phyloP scores from a whole-genome alignment of 92 coral and sea anemone genomes.

The Zoanthus gigantus region DNA sequence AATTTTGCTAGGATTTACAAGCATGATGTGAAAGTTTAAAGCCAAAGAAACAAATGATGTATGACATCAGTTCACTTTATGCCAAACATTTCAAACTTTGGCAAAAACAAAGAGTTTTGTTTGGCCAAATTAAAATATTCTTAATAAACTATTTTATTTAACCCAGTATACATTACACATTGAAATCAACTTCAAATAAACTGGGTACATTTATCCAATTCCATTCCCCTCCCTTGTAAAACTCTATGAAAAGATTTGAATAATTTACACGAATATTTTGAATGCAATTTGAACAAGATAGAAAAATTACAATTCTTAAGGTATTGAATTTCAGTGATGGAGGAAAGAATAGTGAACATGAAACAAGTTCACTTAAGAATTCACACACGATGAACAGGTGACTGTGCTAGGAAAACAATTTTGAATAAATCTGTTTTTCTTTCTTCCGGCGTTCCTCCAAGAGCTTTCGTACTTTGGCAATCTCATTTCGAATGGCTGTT shows the following conservation, averaged over 20 bases:
- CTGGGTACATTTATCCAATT: background rate
- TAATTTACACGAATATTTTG: background rate
- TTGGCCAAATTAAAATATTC: background rate
- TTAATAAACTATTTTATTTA: background rate
- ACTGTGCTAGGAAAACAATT: conserved; percentile 73
- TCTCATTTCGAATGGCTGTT: conserved; percentile 83
- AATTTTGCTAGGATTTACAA: background rate
- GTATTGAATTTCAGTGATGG: background rate
- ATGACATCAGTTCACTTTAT: background rate
- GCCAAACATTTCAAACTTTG: background rate
- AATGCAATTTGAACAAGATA: background rate
- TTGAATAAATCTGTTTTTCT: conserved; percentile 87
- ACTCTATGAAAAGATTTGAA: background rate
- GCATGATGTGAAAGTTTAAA: background rate
- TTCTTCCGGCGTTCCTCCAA: conserved; percentile 75
- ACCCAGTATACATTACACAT: background rate
- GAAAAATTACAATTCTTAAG: background rate
- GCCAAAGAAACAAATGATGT: background rate
- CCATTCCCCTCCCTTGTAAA: background rate
- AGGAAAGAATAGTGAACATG: background rate
- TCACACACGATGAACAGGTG: background rate
- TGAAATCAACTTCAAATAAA: background rate
- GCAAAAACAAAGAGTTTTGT: background rate
- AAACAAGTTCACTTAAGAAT: background rate
- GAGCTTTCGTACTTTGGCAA: conserved; percentile 75